Conservation (phyloP, 2,113 vertebrate genomes). For the Sturnus vulgaris region DNA sequence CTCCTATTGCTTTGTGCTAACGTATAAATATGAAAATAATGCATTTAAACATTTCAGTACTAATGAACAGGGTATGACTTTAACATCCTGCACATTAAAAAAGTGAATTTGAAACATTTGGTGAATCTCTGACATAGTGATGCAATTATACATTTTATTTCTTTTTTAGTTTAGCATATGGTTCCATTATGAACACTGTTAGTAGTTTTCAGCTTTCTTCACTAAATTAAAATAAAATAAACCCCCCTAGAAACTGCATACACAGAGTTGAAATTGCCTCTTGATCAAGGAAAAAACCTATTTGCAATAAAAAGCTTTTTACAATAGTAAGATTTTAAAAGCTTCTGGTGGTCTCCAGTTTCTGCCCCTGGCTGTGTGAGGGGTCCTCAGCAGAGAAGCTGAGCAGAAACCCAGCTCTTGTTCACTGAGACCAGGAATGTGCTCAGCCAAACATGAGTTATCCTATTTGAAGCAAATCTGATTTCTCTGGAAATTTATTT, state of each 20-base stretch:
- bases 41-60: background rate
- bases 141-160: background rate
- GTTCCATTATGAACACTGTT: background rate
- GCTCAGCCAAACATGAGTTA: background rate
- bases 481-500: background rate
- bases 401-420: background rate
- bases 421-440: background rate
- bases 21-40: constrained; percentile 1
- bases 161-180: background rate
- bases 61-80: background rate
- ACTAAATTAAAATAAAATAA: background rate
- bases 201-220: background rate
- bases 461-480: background rate
- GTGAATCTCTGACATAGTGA: background rate
- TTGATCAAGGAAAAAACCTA: background rate
- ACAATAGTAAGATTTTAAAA: background rate
- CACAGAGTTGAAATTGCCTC: background rate
- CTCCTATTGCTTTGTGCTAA: background rate
- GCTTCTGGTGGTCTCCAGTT: background rate
- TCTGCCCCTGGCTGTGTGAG: background rate
- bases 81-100: background rate
- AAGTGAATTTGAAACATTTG: background rate
- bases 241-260: background rate
- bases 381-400: background rate
- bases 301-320: background rate